phyloP scores from a whole-genome alignment of 2,797 vertebrate species.

The Tenualosa ilisha region DNA sequence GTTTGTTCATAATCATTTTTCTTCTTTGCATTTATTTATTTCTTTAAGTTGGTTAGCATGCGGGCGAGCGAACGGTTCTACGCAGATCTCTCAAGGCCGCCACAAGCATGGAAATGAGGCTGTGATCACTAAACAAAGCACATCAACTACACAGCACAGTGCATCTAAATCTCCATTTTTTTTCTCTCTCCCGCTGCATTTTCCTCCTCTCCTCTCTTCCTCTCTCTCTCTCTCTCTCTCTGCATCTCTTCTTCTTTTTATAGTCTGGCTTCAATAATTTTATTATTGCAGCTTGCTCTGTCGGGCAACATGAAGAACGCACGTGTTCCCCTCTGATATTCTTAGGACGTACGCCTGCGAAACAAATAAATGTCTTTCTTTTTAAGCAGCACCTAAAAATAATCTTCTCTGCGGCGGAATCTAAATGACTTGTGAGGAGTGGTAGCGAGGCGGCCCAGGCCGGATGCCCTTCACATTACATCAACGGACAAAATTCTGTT shows the following conservation, averaged over 20 bases:
- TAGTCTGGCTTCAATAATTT: slow-evolving; percentile 26
- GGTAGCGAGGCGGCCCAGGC: slow-evolving; percentile 41
- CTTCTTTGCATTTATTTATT: slow-evolving; percentile 35
- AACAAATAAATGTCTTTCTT: slow-evolving; percentile 3
- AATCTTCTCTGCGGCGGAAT: slow-evolving; percentile 49
- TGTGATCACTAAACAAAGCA: slow-evolving; percentile 19
- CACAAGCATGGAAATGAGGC: neutral
- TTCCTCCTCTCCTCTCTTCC: neutral
- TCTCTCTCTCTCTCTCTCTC: slow-evolving; percentile 22
- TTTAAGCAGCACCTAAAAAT: slow-evolving; percentile 47
- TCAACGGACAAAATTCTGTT: slow-evolving; percentile 51
- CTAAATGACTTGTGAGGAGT: slow-evolving; percentile 50
- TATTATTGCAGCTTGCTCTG: slow-evolving; percentile 25
- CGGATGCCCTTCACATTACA: slow-evolving; percentile 44
- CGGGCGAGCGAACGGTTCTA: neutral
- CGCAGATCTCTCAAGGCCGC: slow-evolving; percentile 6
- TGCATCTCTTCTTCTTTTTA: neutral
- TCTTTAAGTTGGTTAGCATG: neutral
- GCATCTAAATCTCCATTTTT: neutral
- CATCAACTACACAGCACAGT: neutral
- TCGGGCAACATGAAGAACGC: neutral
- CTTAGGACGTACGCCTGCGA: neutral
- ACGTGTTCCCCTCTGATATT: neutral
- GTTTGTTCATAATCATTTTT: slow-evolving; percentile 44
- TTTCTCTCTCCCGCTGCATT: neutral